A percentile compares a stretch with the other conserved stretches of the same genome.
phyloP scores from a whole-genome alignment of 2,113 vertebrate species.

The Dromiciops gliroides region DNA sequence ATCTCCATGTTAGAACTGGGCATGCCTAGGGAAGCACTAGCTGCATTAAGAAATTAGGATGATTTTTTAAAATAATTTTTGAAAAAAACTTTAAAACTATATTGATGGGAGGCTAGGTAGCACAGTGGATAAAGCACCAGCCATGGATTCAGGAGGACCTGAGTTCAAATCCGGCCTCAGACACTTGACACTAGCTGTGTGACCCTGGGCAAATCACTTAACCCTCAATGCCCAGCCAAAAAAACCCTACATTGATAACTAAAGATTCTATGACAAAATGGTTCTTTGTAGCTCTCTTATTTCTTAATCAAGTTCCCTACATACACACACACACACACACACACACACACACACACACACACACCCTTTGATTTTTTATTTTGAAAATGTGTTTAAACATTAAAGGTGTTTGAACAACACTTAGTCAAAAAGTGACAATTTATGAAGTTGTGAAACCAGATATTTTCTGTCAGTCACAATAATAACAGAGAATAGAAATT shows the following conservation, averaged over 20 bases:
- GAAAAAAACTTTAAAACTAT: background rate
- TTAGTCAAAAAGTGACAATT: slow-evolving; percentile 18
- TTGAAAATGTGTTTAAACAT: slow-evolving; percentile 1
- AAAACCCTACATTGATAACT: background rate
- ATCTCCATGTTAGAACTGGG: background rate
- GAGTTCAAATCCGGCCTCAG: no score
- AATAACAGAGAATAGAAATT: slow-evolving; percentile 10
- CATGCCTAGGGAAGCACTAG: background rate
- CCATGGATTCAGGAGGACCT: no score
- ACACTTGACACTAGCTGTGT: no score
- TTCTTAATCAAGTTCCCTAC: background rate
- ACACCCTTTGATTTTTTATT: slow-evolving; percentile 11
- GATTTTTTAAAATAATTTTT: background rate
- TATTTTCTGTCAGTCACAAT: background rate
- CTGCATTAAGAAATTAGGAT: background rate
- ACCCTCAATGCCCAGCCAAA: no score
- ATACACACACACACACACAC: no score
- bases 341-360: no score
- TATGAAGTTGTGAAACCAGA: slow-evolving; percentile 28
- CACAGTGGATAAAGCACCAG: no score
- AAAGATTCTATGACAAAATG: background rate
- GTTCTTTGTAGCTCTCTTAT: background rate
- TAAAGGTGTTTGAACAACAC: background rate
- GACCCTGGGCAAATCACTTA: no score
- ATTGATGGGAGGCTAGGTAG: no score